Base-by-base conservation (phyloP, 1,140 invertebrate species). In the Kradibia gibbosae region DNA sequence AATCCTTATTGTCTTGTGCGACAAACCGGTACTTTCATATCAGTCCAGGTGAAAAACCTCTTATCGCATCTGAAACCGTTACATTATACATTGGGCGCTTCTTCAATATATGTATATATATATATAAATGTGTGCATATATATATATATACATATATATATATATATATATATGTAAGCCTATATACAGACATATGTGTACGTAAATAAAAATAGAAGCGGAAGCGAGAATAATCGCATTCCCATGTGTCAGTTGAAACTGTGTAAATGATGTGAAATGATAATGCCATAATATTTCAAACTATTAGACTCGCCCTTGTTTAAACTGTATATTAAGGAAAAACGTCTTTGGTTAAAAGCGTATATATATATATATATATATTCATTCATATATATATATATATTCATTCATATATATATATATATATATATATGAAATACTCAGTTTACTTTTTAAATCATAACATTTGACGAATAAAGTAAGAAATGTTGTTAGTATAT, bases 41-140 rank as follows among this genome's bases (percentile, higher is more conserved):
- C 57, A 28, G 48, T n/a, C 25, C 62, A 78, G 80, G 80, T 82
- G 75, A 82, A 82, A 82, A 82, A 82, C 74, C 80, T 82, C 53
- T 82, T 82, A 82, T 82, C 80, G 22, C 34, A 77, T 42, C 71
- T 28, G 67, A 60, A 62, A 80, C 76, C 82, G 79, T 50, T 34
- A 78, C 60, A 76, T 83, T 84, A 73, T 53, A 78, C 62, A 39
- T 20, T 13, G n/a, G 25, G 17, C 1, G 0, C 31, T 8, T 28
- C 13, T 39, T 7, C n/a, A 39, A 48, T 48, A 71, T 62, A 62
- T 62, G 31, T 57, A 57, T 57, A 17, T 57, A 20, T 20, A 4
- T 70, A 4, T 39, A 20, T 42, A 42, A 25, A 45, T 48, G 10
- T 42, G 34, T 42, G 42, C n/a, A 45, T n/a, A 45, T 39, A 20